A percentile compares a stretch with the other conserved stretches of the same genome.
Conservation (phyloP, 1,140 invertebrate genomes). For the Pissodes strobi region DNA sequence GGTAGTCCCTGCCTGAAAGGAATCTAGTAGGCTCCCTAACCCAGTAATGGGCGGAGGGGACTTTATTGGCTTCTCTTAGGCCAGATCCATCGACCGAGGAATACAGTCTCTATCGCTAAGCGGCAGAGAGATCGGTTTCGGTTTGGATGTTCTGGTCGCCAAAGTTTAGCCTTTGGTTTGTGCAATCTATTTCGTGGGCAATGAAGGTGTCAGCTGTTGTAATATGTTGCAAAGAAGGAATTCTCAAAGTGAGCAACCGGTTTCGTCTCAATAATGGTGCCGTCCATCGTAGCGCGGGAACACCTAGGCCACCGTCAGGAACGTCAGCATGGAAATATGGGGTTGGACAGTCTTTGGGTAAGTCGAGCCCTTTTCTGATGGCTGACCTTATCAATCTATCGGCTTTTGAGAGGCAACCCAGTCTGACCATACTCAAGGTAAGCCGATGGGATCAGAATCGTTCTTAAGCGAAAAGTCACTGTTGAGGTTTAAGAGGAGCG, state of each 20-base stretch:
- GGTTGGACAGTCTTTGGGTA: slow-evolving; percentile 49
- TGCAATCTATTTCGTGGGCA: neutral
- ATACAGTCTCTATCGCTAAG: neutral
- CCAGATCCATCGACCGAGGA: neutral
- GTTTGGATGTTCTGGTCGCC: neutral
- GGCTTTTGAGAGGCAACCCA: neutral
- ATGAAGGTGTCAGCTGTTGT: neutral
- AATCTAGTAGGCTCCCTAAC: neutral
- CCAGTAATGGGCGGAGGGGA: neutral
- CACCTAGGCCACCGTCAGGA: slow-evolving; percentile 24
- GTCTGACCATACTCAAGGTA: neutral
- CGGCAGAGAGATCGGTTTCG: neutral
- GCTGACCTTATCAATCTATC: slow-evolving; percentile 22
- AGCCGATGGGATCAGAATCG: neutral
- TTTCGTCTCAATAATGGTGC: neutral
- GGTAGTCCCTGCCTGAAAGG: slow-evolving; percentile 3
- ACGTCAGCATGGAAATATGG: slow-evolving; percentile 49
- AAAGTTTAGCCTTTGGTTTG: neutral
- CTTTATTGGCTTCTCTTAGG: neutral
- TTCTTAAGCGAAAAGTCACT: neutral
- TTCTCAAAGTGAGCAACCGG: too few relatives aligned
- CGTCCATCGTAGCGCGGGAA: neutral
- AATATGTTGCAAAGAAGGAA: neutral
- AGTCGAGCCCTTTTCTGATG: slow-evolving; percentile 46
- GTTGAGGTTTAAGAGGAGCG: neutral